A percentile compares a stretch with the other conserved stretches of the same genome.
These are phyloP conservation scores for Fukomys damarensis DNA, from an alignment of 2,113 vertebrate species.

Conservation along the genomic window DNA sequence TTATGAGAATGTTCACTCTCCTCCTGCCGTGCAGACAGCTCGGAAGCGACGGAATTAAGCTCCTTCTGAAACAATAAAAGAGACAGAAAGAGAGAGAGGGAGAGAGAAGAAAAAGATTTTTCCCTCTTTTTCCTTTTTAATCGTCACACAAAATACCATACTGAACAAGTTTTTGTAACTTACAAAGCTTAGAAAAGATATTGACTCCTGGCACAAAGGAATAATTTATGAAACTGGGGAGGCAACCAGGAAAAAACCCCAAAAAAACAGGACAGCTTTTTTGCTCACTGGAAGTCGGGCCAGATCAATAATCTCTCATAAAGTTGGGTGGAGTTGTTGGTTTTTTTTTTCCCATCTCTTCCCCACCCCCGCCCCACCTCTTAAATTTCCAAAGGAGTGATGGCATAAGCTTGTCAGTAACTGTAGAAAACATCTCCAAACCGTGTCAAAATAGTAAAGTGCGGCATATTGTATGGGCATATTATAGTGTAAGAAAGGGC, in stretches of 20 bases:
- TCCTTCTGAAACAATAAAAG: constrained; percentile 91
- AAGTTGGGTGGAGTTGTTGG: constrained; percentile 69
- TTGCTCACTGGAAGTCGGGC: constrained; percentile 92
- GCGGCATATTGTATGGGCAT: constrained; percentile 88
- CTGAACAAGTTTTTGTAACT: constrained; percentile 88
- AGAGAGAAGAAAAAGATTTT: constrained; percentile 70
- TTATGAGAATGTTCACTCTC: constrained; percentile 93
- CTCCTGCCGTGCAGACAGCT: constrained; percentile 91
- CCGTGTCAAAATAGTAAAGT: constrained; percentile 89
- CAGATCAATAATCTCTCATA: constrained; percentile 91
- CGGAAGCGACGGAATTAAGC: constrained; percentile 91
- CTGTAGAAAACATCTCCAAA: constrained; percentile 89
- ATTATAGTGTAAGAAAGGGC: constrained; percentile 82
- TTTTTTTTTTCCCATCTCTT: neutral
- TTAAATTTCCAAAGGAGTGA: constrained; percentile 86
- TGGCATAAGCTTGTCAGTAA: constrained; percentile 89
- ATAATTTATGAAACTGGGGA: constrained; percentile 93
- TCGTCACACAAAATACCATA: constrained; percentile 71
- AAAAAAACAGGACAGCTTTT: constrained; percentile 85
- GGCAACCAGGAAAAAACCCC: constrained; percentile 88
- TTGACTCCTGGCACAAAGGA: constrained; percentile 91
- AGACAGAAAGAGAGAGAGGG: neutral
- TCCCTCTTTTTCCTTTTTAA: constrained; percentile 59
- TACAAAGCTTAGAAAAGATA: constrained; percentile 87
- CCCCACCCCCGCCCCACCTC: constrained; percentile 76